Evolutionary conservation across 1,140 invertebrate genomes (phyloP).

Genomic region (Lordiphosa stackelbergi): DNA sequence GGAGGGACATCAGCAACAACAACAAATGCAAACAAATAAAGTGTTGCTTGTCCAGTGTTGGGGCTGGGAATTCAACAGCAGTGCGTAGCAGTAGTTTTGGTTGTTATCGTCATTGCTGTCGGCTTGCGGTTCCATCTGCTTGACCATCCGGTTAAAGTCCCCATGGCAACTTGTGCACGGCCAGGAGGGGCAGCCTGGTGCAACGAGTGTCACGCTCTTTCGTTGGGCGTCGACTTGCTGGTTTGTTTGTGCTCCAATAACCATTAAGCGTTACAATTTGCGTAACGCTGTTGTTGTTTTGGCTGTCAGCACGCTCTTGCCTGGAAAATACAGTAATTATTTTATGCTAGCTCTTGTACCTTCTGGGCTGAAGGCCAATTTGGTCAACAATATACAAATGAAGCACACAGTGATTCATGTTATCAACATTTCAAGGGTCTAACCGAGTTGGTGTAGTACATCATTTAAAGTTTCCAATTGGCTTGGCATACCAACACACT

Average conservation of each 20-base stretch:
- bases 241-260: slow-evolving; percentile 58
- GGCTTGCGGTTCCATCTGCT: slow-evolving; percentile 41
- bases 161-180: slow-evolving; percentile 51
- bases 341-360: slow-evolving; percentile 32
- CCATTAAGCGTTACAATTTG: slow-evolving; percentile 72
- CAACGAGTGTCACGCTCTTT: slow-evolving; percentile 69
- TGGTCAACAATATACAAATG: slow-evolving; percentile 21
- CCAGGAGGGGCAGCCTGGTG: slow-evolving; percentile 35
- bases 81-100: slow-evolving; percentile 34
- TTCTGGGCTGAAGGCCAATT: slow-evolving; percentile 19
- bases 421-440: slow-evolving; percentile 16
- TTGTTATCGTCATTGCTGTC: slow-evolving; percentile 51
- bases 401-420: slow-evolving; percentile 16
- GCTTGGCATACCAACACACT: slow-evolving; percentile 28
- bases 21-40: slow-evolving; percentile 51
- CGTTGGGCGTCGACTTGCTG: slow-evolving; percentile 7
- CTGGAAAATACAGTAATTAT: slow-evolving; percentile 61
- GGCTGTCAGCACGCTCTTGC: slow-evolving; percentile 27
- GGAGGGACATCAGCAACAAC: slow-evolving; percentile 11
- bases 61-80: slow-evolving; percentile 11
- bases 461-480: slow-evolving; percentile 71
- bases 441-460: slow-evolving; percentile 32
- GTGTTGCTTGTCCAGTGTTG: slow-evolving; percentile 59
- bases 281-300: slow-evolving; percentile 23
- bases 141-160: slow-evolving; percentile 24